Conservation (phyloP, 1,140 invertebrate genomes). For the Triops cancriformis region DNA sequence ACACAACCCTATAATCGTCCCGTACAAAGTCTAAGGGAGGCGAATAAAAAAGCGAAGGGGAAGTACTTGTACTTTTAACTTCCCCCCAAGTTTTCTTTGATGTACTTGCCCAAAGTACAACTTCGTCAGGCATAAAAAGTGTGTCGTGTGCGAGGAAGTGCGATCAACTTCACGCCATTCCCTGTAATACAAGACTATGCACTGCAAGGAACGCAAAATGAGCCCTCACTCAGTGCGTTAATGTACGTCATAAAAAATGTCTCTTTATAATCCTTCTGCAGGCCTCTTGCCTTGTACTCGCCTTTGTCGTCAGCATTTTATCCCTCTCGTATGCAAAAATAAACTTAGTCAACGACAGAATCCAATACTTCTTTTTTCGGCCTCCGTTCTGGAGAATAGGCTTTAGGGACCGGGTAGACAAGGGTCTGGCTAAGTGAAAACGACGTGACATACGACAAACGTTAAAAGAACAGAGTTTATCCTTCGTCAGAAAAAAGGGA, state of each 20-base stretch:
- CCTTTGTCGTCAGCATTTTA: neutral
- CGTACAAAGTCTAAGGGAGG: neutral
- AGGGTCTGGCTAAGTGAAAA: constrained; percentile 9
- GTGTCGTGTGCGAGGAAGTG: neutral
- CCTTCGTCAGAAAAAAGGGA: neutral
- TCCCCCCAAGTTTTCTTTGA: neutral
- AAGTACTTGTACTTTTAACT: neutral
- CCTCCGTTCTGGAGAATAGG: constrained; percentile 1
- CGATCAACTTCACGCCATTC: neutral
- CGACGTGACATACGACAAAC: constrained; percentile 12
- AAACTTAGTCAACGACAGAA: neutral
- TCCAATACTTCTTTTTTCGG: neutral
- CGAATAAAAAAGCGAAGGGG: neutral
- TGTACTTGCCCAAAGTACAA: neutral
- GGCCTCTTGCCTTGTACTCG: neutral
- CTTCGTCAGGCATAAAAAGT: neutral
- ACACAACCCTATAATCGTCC: neutral
- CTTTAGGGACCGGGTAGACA: constrained; percentile 3
- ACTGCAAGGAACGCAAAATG: too few relatives aligned
- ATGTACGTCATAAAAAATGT: neutral
- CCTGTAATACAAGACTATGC: neutral
- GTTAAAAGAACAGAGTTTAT: constrained; percentile 1
- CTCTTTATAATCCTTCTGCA: neutral
- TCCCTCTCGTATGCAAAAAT: neutral
- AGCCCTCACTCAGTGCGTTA: neutral